Evolutionary conservation across 2,888 invertebrate genomes (phyloP), one percentile per base, ranked within the genome.

Genomic region (Aporophyla nigra): DNA sequence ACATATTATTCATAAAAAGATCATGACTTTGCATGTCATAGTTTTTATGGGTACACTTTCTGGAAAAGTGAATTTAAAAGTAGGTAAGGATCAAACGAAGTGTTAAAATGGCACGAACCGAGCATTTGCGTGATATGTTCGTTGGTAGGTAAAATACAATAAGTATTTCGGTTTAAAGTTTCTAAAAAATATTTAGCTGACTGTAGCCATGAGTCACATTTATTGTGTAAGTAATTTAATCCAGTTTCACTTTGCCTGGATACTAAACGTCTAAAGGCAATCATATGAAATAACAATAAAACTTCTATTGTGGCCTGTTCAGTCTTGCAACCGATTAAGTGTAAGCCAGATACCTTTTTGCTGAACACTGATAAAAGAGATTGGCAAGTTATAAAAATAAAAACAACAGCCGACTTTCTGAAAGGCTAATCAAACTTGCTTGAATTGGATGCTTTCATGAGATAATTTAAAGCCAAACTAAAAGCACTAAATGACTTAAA

Each of bases 41-140:
- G 21, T 10, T 68, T 40, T 0, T 19, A 12, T 5, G 33, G 67
- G 21, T 62, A 76, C 51, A 78, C 16, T 58, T 51, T 24, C 33
- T 54, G 24, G 43, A 49, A 70, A 63, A 49, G 27, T 14, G 5
- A 33, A 46, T 53, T 59, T 51, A 27, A 24, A 53, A 24, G 10
- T 49, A 78, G 14, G 27, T 40, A 40, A 71, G 24, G 16, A 40
- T 79, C 5, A 33, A 72, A 19, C 9, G 46, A 61, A 72, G 24
- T 27, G 49, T 80, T 75, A 33, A 51, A 81, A 78, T 78, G 46
- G 82, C 63, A 82, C 58, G 46, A 82, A 59, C 33, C 24, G 33
- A 56, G 51, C 75, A 46, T 56, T 74, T 53, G 5, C 63, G 75
- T 82, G 77, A 82, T 78, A 78, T 78, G 78, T 82, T 78, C 19